phyloP scores from a whole-genome alignment of 2,888 invertebrate genomes.

The Arctia plantaginis region DNA sequence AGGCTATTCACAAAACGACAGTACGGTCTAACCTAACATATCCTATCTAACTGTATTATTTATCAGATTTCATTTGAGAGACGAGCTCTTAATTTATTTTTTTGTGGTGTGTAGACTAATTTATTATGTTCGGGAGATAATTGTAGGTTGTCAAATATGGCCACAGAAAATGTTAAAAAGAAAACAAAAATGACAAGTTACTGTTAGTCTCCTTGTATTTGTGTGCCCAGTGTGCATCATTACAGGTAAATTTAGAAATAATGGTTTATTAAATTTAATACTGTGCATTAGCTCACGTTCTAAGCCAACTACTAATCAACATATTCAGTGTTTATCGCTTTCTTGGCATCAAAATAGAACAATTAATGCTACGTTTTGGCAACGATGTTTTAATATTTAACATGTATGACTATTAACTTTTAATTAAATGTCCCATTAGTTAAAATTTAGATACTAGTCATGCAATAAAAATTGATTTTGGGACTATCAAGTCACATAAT shows the following conservation, averaged over 20 bases:
- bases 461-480: constrained; percentile 42
- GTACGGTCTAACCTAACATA: not conserved
- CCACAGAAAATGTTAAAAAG: not conserved
- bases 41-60: not conserved
- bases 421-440: constrained; percentile 37
- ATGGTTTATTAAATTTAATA: not conserved
- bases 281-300: not conserved
- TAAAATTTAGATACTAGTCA: constrained; percentile 30
- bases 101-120: not conserved
- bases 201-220: not conserved
- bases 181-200: not conserved
- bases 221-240: not conserved
- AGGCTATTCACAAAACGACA: not conserved
- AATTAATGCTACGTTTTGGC: constrained; percentile 22
- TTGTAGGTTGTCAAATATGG: not conserved
- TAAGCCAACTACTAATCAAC: not conserved
- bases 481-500: constrained; percentile 15
- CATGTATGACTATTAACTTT: constrained; percentile 22
- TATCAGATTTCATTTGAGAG: not conserved
- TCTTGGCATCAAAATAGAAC: not conserved
- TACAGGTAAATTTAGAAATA: not conserved
- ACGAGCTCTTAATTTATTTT: not conserved
- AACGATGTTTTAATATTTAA: constrained; percentile 17
- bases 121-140: not conserved
- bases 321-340: not conserved